Base-by-base conservation (phyloP, 1,140 invertebrate genomes). In the Drosophila arizonae region DNA sequence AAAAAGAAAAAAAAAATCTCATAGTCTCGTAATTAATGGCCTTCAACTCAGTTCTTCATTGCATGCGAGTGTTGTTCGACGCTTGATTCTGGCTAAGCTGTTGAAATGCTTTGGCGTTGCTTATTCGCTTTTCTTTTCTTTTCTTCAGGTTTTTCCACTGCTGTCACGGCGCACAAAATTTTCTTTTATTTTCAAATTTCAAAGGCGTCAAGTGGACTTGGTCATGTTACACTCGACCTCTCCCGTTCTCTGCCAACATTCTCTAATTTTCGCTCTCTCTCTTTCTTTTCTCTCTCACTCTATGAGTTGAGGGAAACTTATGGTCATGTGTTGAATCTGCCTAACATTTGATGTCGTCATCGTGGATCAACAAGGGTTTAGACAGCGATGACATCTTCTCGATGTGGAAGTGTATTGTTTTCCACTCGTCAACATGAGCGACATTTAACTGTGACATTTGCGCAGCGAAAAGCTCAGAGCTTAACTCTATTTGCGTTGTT, bases 81-180 rank as follows among this genome's bases (percentile, higher is more conserved):
- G 76, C 81, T 86, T 72, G 81, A 75, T 81, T 86, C 77, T 69
- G 75, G 67, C 82, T 85, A 77, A 81, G 81, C 78, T 64, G 58
- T 30, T 70, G 57, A 79, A 86, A 87, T 87, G 57, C 72, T 77
- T 79, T 72, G 82, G 82, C 87, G 87, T 82, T 74, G 45, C 77
- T 75, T 10, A 21, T 48, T 48, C 45, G 15, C 17, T 48, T 48
- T 48, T 48, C 46, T 48, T 21, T 11, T 24, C 11, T 45, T 4
- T 36, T 45, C 21, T 33, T 50, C 48, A 13, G 52, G 39, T 61
- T 33, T 52, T 63, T 39, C n/a, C 48, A 52, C 30, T 17, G 51
- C 51, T 55, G 36, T 61, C 57, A 56, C 26, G n/a, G 57, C 51
- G 64, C 17, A 43, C 17, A 62, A 62, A 77, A 68, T 87, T 87